Evolutionary conservation across 2,888 invertebrate species (phyloP), one percentile per base, ranked within the genome.

Genomic region (Aleiodes leptofemur): DNA sequence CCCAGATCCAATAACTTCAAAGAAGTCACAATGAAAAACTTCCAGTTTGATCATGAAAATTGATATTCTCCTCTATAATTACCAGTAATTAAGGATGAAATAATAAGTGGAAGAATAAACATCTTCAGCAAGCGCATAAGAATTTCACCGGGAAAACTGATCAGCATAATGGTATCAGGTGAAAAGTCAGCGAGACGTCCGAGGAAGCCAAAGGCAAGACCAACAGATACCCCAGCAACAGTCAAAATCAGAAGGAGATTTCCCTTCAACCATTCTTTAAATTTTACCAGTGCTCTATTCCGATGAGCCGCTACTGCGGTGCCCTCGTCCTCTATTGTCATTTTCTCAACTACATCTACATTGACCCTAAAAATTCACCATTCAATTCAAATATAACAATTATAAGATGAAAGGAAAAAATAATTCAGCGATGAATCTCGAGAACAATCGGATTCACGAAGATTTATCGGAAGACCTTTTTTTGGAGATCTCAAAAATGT

Each of bases 111-210:
- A 31, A 94, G 90, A 80, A 94, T 93, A 82, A 94, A 91, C 93
- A 94, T 93, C 88, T 94, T 94, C 74, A 94, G 89, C 87, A 93
- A 90, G 76, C 93, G 89, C 93, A 94, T 93, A 73, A 94, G 90
- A 8, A 94, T 90, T 81, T 94, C 94, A 84, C 94, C 94, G 1
- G 94, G 94, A 85, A 94, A 94, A 61, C 91, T 90, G 76, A 94
- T 90, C 57, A 94, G 88, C 90, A 91, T 91, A 73, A 93, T 91
- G 55, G 91, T 89, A 75, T 91, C 90, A 0, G 86, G 83, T 11
- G 91, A 89, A 38, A 91, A 90, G 55, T 90, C 82, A 23, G 89
- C 89, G 43, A 90, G 79, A 43, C 93, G 90, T 6, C 92, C 90
- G 13, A 91, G 80, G 81, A 92, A 92, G 13, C 94, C 94, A 6